Conservation (phyloP, 2,797 vertebrate species). For the Crax fasciolata region DNA sequence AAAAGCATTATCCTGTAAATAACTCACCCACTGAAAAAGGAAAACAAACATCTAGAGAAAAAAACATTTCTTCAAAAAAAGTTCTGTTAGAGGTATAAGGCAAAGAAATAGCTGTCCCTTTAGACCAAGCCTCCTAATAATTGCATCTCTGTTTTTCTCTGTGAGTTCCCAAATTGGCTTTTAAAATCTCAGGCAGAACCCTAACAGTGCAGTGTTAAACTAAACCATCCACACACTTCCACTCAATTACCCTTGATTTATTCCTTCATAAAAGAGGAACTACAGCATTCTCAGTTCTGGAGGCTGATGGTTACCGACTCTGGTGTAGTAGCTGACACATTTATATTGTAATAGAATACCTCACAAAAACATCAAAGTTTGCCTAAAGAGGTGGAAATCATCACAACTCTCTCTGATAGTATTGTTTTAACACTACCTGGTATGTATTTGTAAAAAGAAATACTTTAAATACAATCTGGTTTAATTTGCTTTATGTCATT, state of each 20-base stretch:
- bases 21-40: neutral
- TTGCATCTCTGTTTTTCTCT: neutral
- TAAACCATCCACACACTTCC: neutral
- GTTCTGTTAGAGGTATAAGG: neutral
- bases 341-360: neutral
- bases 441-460: neutral
- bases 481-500: neutral
- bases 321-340: neutral
- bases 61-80: neutral
- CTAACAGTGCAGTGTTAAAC: neutral
- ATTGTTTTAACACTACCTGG: neutral
- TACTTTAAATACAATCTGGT: neutral
- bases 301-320: neutral
- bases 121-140: neutral
- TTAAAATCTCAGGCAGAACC: neutral
- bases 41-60: neutral
- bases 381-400: neutral
- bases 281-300: neutral
- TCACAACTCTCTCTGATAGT: fast-evolving
- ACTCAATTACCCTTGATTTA: constrained; percentile 12
- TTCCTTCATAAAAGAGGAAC: neutral
- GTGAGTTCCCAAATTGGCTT: neutral
- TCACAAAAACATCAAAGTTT: neutral
- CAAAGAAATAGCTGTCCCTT: neutral
- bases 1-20: neutral